A percentile compares a stretch with the other conserved stretches of the same genome.
These are phyloP conservation scores for Odobenus rosmarus DNA, from an alignment of 2,113 vertebrate genomes.

Conservation along the genomic window DNA sequence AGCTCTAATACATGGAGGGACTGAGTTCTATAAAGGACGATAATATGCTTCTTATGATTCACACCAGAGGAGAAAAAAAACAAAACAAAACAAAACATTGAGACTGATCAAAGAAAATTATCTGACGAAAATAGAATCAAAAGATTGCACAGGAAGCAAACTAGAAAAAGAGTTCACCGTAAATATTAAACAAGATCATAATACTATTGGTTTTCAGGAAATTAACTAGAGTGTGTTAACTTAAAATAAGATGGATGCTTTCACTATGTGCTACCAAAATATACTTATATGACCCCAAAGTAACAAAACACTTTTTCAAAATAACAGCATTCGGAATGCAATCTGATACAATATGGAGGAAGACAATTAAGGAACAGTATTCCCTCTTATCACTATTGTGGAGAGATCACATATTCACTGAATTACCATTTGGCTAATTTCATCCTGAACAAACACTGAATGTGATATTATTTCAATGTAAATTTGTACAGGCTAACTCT, in stretches of 20 bases:
- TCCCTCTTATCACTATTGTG: neutral
- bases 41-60: slow-evolving; percentile 47
- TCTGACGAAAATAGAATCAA: slow-evolving; percentile 49
- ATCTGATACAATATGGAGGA: neutral
- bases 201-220: slow-evolving; percentile 34
- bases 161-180: neutral
- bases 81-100: neutral
- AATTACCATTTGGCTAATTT: neutral
- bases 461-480: neutral
- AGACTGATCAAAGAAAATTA: slow-evolving; percentile 71
- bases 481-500: neutral
- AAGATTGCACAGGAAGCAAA: slow-evolving; percentile 21
- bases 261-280: neutral
- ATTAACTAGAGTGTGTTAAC: neutral
- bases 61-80: slow-evolving; percentile 20
- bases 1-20: slow-evolving; percentile 32
- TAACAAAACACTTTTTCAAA: neutral
- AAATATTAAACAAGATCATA: slow-evolving; percentile 8
- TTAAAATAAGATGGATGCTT: slow-evolving; percentile 39
- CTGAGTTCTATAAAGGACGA: neutral
- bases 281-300: neutral
- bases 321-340: neutral
- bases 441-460: neutral
- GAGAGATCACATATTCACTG: neutral
- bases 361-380: neutral